Conservation (phyloP, 2,113 vertebrate genomes). For the Poeciliopsis retropinna region DNA sequence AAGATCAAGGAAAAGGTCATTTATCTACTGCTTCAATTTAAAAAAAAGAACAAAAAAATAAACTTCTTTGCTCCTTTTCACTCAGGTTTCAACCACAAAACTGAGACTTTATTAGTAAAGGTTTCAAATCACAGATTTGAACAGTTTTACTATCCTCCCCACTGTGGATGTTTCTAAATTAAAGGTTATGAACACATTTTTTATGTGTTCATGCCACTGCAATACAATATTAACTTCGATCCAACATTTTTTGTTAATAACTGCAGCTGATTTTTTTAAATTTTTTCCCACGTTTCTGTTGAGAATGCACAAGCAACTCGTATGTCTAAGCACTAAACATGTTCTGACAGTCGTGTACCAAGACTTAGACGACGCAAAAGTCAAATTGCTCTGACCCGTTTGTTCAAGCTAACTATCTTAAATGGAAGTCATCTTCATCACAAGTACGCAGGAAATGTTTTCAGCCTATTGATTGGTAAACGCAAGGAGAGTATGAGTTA, state of each 20-base stretch:
- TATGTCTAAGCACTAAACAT: not conserved
- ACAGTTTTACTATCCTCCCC: too few relatives aligned
- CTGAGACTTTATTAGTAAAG: too few relatives aligned
- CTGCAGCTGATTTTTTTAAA: not conserved
- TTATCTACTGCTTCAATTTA: too few relatives aligned
- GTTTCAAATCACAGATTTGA: too few relatives aligned
- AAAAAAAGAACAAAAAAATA: too few relatives aligned
- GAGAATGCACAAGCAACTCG: not conserved
- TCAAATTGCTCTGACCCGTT: not conserved
- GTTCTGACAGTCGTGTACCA: not conserved
- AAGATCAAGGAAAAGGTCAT: too few relatives aligned
- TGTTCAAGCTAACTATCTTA: slow-evolving; percentile 56
- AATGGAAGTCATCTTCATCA: slow-evolving; percentile 57
- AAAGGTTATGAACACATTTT: not conserved
- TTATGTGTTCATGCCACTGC: not conserved
- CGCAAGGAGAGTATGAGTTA: slow-evolving; percentile 66
- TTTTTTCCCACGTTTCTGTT: not conserved
- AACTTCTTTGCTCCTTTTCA: too few relatives aligned
- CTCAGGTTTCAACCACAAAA: too few relatives aligned
- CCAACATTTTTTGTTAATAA: not conserved
- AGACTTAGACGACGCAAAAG: not conserved
- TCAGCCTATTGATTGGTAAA: slow-evolving; percentile 67
- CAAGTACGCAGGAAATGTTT: slow-evolving; percentile 39
- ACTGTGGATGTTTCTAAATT: not conserved
- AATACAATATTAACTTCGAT: not conserved